Evolutionary conservation across 2,113 vertebrate genomes (phyloP).

Genomic region (Brachypteracias leptosomus): DNA sequence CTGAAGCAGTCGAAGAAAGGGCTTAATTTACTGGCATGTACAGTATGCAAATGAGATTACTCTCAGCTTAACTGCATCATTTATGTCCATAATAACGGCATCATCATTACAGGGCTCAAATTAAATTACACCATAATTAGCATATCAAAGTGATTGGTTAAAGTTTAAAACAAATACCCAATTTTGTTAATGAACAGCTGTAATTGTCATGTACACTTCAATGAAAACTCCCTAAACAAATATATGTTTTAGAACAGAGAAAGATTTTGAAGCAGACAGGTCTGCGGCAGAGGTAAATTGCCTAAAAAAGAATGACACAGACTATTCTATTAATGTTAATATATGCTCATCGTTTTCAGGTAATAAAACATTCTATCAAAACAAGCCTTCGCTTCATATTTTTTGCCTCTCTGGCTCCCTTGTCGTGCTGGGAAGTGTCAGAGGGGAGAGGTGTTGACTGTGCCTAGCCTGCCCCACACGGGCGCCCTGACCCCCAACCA

Average conservation of each 20-base stretch:
- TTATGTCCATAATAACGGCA: constrained; percentile 99
- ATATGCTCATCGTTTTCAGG: constrained; percentile 75
- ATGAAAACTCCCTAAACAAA: constrained; percentile 99
- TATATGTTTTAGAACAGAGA: constrained; percentile 92
- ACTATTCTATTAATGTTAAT: constrained; percentile 79
- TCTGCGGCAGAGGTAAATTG: constrained; percentile 73
- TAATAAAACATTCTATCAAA: constrained; percentile 77
- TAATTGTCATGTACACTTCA: constrained; percentile 94
- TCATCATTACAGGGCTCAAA: constrained; percentile 99
- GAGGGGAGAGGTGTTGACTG: neutral
- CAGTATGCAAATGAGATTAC: constrained; percentile 99
- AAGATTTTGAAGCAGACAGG: constrained; percentile 75
- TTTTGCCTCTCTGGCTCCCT: neutral
- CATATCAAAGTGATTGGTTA: constrained; percentile 99
- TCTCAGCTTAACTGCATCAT: constrained; percentile 99
- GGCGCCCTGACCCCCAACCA: neutral
- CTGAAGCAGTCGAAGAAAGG: constrained; percentile 92
- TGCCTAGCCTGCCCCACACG: neutral
- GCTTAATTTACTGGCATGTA: constrained; percentile 99
- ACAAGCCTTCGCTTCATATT: constrained; percentile 61
- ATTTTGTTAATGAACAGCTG: constrained; percentile 99
- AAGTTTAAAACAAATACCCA: constrained; percentile 99
- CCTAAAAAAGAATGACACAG: constrained; percentile 74
- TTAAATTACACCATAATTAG: constrained; percentile 99
- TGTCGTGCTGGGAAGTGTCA: neutral